Evolutionary conservation across 2,797 vertebrate genomes (phyloP).

Genomic region (Macropodus opercularis): DNA sequence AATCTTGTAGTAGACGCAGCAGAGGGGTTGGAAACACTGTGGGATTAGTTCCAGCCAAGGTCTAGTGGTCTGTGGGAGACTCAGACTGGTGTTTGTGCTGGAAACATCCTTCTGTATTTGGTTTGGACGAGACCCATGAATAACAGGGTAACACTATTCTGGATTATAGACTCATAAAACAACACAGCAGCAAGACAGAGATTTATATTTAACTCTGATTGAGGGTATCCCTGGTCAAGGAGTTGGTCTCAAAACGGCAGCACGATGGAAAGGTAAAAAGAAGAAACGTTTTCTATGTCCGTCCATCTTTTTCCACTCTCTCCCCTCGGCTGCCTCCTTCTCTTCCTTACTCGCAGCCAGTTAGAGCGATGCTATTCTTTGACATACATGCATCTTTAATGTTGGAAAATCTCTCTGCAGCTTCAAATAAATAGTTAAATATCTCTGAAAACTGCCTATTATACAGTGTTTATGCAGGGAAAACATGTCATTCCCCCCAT

Average conservation of each 20-base stretch:
- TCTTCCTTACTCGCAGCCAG: conserved; percentile 30
- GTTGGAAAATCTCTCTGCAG: conserved; percentile 64
- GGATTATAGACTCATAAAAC: conserved; percentile 65
- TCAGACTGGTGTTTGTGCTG: conserved; percentile 69
- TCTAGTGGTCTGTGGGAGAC: conserved; percentile 58
- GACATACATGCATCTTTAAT: conserved; percentile 76
- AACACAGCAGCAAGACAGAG: conserved; percentile 47
- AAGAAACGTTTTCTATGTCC: conserved; percentile 14
- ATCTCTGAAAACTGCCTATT: conserved; percentile 58
- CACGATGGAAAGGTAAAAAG: conserved; percentile 23
- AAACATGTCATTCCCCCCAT: conserved; percentile 20
- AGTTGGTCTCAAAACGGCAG: conserved; percentile 51
- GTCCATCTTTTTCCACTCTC: neutral
- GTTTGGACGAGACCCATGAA: conserved; percentile 68
- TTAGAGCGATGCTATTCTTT: conserved; percentile 68
- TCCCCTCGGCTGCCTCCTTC: conserved; percentile 5
- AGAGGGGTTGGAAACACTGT: conserved; percentile 38
- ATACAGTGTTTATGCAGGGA: conserved; percentile 26
- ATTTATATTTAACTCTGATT: conserved; percentile 62
- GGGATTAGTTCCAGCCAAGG: conserved; percentile 48
- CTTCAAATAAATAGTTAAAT: conserved; percentile 71
- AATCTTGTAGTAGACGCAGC: conserved; percentile 9
- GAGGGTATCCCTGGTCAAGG: conserved; percentile 58
- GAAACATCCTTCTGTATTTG: conserved; percentile 67
- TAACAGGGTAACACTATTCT: conserved; percentile 66